Conservation (phyloP, 2,888 invertebrate species). For the Parnassius mnemosyne region DNA sequence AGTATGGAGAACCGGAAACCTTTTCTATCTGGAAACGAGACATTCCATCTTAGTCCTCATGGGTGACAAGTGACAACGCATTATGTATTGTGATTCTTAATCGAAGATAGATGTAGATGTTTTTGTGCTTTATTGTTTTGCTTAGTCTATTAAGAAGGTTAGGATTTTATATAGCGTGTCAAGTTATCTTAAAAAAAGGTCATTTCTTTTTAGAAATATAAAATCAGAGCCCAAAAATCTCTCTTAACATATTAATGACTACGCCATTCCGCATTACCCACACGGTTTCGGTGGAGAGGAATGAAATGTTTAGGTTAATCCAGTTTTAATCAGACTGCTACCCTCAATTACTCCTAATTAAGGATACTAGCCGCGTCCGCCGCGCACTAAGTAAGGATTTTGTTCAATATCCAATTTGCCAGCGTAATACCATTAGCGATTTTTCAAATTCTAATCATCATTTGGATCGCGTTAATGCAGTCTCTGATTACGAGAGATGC, state of each 20-base stretch:
- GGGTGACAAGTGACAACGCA: too few species aligned
- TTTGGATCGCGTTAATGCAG: constrained; percentile 32
- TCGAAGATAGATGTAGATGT: too few species aligned
- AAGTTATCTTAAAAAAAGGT: too few species aligned
- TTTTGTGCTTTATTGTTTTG: too few species aligned
- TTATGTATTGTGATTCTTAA: too few species aligned
- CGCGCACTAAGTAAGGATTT: constrained; percentile 65
- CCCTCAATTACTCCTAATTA: constrained; percentile 75
- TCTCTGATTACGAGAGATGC: constrained; percentile 30
- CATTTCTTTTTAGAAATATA: too few species aligned
- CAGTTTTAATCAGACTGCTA: constrained; percentile 64
- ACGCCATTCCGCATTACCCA: constrained; percentile 15
- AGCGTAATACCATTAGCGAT: constrained; percentile 69
- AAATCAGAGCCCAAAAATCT: not conserved
- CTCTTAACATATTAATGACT: constrained; percentile 22
- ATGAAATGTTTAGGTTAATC: constrained; percentile 54
- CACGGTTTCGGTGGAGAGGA: constrained; percentile 31
- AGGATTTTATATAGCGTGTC: too few species aligned
- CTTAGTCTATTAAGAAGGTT: too few species aligned
- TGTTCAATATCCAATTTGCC: constrained; percentile 71
- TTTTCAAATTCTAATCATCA: constrained; percentile 59
- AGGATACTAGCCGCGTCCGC: constrained; percentile 67
- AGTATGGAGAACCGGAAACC: too few species aligned
- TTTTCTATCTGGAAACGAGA: too few species aligned
- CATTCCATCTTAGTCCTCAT: too few species aligned